Evolutionary conservation across 2,888 invertebrate genomes (phyloP).

Genomic region (Yponomeuta plumbellus): DNA sequence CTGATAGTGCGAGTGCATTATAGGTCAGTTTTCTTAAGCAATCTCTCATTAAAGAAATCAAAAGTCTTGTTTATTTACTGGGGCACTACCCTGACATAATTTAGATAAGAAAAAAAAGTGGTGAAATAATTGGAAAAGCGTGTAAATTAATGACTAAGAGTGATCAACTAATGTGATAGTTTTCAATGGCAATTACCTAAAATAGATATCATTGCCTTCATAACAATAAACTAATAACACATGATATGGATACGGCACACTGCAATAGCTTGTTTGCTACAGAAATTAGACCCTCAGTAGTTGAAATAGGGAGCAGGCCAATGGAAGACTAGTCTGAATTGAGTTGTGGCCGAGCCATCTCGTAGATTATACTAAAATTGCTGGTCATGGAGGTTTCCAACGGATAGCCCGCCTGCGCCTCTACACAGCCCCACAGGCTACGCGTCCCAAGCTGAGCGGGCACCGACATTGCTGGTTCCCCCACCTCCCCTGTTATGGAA

Average conservation of each 20-base stretch:
- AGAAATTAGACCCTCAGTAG: conserved; percentile 54
- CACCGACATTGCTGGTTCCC: conserved; percentile 84
- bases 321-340: conserved; percentile 91
- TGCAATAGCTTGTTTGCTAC: background rate
- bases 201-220: no score
- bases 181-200: background rate
- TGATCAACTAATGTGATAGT: conserved; percentile 15
- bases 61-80: no score
- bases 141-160: no score
- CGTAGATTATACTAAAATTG: conserved; percentile 86
- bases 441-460: conserved; percentile 71
- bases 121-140: background rate
- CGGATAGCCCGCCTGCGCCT: conserved; percentile 62
- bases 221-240: no score
- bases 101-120: background rate
- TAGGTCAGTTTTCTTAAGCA: no score
- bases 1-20: no score
- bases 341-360: conserved; percentile 83
- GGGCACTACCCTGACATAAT: background rate
- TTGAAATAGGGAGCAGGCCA: conserved; percentile 68
- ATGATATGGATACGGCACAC: background rate
- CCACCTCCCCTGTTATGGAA: conserved; percentile 78
- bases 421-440: conserved; percentile 56
- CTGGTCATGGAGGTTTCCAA: conserved; percentile 85
- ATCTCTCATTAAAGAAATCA: no score